phyloP scores from a whole-genome alignment of 2,888 invertebrate genomes.

The Tribolium freemani region DNA sequence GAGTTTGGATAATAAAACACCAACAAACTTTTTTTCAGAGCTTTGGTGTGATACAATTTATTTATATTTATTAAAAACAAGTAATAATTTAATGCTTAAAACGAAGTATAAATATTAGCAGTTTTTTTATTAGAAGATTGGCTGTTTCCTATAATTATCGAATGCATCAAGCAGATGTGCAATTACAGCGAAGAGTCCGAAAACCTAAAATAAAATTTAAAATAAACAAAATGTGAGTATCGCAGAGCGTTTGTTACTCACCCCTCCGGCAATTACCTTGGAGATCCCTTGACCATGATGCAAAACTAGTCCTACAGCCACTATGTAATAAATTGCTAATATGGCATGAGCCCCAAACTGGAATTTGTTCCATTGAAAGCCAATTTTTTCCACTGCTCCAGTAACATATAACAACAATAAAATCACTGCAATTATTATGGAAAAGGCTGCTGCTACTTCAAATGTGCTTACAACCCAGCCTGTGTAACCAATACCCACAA shows the following conservation, averaged over 20 bases:
- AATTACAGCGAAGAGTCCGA: constrained; percentile 17
- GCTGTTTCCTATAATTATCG: constrained; percentile 33
- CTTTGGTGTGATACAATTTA: too few species aligned
- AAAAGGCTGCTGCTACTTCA: background rate
- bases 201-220: constrained; percentile 29
- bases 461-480: background rate
- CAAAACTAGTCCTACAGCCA: constrained; percentile 26
- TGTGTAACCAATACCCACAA: background rate
- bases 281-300: background rate
- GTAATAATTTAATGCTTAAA: background rate
- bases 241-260: background rate
- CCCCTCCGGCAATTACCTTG: constrained; percentile 30
- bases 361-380: constrained; percentile 8
- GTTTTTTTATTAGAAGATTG: background rate
- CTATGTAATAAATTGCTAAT: constrained; percentile 28
- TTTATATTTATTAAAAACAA: too few species aligned
- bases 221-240: background rate
- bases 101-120: background rate
- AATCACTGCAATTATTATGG: constrained; percentile 5
- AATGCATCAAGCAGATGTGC: constrained; percentile 31
- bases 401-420: constrained; percentile 1
- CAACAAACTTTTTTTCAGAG: too few species aligned
- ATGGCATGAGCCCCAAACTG: constrained; percentile 23
- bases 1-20: too few species aligned
- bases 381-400: constrained; percentile 2